A percentile compares a stretch with the other conserved stretches of the same genome.
phyloP scores from a whole-genome alignment of 2,113 vertebrate genomes.

The Bufo gargarizans region DNA sequence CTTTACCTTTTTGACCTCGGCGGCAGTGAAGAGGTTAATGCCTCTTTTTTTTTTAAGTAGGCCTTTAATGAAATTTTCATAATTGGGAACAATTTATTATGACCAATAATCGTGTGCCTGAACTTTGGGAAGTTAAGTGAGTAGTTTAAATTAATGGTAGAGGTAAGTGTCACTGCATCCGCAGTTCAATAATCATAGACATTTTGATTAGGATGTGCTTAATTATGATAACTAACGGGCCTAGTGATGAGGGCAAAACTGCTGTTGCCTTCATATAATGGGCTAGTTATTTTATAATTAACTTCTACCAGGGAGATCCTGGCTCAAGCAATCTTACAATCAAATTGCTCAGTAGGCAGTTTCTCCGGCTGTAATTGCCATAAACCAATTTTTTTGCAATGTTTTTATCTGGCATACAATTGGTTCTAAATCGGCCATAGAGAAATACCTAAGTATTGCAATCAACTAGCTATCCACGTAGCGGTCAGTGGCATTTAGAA shows the following conservation, averaged over 20 bases:
- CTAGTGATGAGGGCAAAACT: slow-evolving; percentile 49
- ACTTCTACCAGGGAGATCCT: slow-evolving; percentile 52
- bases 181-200: slow-evolving; percentile 54
- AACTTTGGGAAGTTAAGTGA: slow-evolving; percentile 52
- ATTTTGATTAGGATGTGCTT: slow-evolving; percentile 53
- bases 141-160: slow-evolving; percentile 51
- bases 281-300: slow-evolving; percentile 59
- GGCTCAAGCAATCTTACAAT: slow-evolving; percentile 40
- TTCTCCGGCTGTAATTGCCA: slow-evolving; percentile 32
- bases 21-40: slow-evolving; percentile 24
- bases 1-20: slow-evolving; percentile 1
- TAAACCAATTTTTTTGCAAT: slow-evolving; percentile 35
- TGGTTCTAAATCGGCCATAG: slow-evolving; percentile 16
- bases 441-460: slow-evolving; percentile 41
- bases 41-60: slow-evolving; percentile 8
- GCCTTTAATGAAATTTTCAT: slow-evolving; percentile 32
- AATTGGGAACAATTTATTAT: slow-evolving; percentile 33
- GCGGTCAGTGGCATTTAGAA: slow-evolving; percentile 9
- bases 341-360: slow-evolving; percentile 35
- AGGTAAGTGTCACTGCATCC: slow-evolving; percentile 48
- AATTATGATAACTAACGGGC: slow-evolving; percentile 59
- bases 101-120: slow-evolving; percentile 42
- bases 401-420: slow-evolving; percentile 10
- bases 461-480: slow-evolving; percentile 18
- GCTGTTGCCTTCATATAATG: slow-evolving; percentile 54